Conservation (phyloP, 2,113 vertebrate species). For the Sialia sialis region DNA sequence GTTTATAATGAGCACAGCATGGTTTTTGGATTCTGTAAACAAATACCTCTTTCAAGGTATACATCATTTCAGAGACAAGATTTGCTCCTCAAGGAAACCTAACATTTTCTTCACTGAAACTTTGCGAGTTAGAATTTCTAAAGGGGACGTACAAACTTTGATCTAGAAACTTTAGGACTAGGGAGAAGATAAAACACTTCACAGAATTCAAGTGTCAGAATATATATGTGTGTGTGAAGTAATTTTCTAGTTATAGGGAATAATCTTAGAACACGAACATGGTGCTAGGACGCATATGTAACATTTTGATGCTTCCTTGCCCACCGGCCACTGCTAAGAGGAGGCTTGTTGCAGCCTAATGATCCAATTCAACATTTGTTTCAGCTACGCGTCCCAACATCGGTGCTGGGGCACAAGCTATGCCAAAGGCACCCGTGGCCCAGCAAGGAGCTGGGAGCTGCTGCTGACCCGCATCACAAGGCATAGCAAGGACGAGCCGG, state of each 20-base stretch:
- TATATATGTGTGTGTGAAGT: not conserved
- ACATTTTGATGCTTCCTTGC: not conserved
- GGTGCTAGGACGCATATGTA: rapidly evolving
- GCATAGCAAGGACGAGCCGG: rapidly evolving
- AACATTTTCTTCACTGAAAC: not conserved
- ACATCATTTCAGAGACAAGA: not conserved
- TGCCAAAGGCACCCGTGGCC: not conserved
- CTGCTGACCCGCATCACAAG: not conserved
- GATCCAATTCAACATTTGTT: not conserved
- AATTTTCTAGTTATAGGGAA: not conserved
- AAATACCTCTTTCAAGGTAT: not conserved
- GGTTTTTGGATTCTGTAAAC: not conserved
- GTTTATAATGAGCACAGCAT: not conserved
- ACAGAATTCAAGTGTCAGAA: not conserved
- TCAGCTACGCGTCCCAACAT: rapidly evolving
- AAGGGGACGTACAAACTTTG: not conserved
- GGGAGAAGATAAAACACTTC: not conserved
- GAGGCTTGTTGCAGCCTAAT: not conserved
- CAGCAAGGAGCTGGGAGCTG: not conserved
- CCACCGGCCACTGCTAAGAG: not conserved
- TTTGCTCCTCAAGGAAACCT: not conserved
- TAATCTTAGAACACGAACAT: rapidly evolving
- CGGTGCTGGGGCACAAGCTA: rapidly evolving
- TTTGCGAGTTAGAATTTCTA: not conserved
- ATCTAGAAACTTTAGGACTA: not conserved